Base-by-base conservation (phyloP, 2,888 invertebrate species). In the Caenorhabditis afra region DNA sequence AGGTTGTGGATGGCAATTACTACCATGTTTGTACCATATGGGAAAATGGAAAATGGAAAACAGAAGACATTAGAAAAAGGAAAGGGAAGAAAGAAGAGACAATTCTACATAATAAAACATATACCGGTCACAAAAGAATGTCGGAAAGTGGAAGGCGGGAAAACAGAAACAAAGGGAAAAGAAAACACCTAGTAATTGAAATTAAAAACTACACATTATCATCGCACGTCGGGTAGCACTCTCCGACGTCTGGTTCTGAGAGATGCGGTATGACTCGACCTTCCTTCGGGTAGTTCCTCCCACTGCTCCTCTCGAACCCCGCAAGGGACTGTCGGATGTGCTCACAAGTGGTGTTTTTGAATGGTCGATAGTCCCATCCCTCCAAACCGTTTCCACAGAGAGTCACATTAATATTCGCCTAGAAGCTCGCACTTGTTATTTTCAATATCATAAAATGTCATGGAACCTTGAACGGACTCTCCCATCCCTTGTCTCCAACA, bases 161-260 rank as follows among this genome's bases (percentile, higher is more conserved):
- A 35, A 35, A 41, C 11, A 52, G 37, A 18, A 20, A 18, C 23
- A 58, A 52, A 44, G n/a, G 16, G 20, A 50, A 41, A 58, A 58
- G 29, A 52, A 44, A 37, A 74, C 18, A 29, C 47, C 50, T 23
- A 18, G 39, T 37, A 8, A 12, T 10, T 39, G 3, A 23, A 11
- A 74, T 11, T 55, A 5, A 29, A 29, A 29, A 7, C 71, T 67
- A 82, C n/a, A 70, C 57, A 41, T 61, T 49, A 49, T 80, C 76
- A 37, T 87, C 87, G 57, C 87, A 87, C 18, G 77, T 59, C 10
- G 87, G 87, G 55, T 70, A 87, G 57, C 87, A 87, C 1, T 76
- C 55, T 12, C 84, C 87, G 23, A 87, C 78, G 53, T 87, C 87
- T 0, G 85, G 83, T 22, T 76, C 62, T 7, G 59, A 20, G 0